Percentiles rank a stretch among this genome's conserved stretches.
These are phyloP conservation scores for Eupithecia centaureata DNA, from an alignment of 2,888 invertebrate genomes.

Conservation along the genomic window DNA sequence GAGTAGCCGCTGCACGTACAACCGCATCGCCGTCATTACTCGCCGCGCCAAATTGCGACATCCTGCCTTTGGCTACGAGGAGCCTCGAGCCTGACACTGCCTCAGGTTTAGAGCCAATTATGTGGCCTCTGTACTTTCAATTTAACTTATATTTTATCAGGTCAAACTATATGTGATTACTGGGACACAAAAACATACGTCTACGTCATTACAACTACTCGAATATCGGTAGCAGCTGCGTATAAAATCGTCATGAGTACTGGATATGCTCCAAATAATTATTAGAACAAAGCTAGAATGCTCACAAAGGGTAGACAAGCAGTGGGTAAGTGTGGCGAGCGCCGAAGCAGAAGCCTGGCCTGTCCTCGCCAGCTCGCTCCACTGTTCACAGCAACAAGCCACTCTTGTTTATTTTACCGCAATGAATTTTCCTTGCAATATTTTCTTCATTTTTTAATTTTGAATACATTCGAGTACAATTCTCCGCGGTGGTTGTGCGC, in stretches of 20 bases:
- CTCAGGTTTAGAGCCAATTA: constrained; percentile 33
- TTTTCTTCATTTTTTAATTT: constrained; percentile 81
- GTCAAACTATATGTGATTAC: not conserved
- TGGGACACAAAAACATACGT: not conserved
- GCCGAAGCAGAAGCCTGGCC: constrained; percentile 18
- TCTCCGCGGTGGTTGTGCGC: constrained; percentile 78
- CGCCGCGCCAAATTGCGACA: constrained; percentile 75
- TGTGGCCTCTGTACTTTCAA: constrained; percentile 11
- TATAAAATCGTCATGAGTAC: not conserved
- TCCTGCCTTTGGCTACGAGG: constrained; percentile 51
- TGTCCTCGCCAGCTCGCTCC: constrained; percentile 39
- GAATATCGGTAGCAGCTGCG: not conserved
- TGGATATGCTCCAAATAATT: not conserved
- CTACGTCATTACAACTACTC: not conserved
- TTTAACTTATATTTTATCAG: not conserved
- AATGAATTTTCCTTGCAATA: constrained; percentile 79
- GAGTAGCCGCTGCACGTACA: constrained; percentile 68
- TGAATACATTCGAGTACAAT: constrained; percentile 83
- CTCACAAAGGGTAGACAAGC: constrained; percentile 5
- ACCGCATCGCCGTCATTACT: constrained; percentile 66
- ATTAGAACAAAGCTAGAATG: not conserved
- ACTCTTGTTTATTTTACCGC: constrained; percentile 81
- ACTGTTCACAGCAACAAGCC: constrained; percentile 68
- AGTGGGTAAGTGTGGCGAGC: constrained; percentile 23
- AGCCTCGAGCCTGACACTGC: constrained; percentile 21